Evolutionary conservation across 2,113 vertebrate species (phyloP), one percentile per base, ranked within the genome.

Genomic region (Poeciliopsis prolifica): DNA sequence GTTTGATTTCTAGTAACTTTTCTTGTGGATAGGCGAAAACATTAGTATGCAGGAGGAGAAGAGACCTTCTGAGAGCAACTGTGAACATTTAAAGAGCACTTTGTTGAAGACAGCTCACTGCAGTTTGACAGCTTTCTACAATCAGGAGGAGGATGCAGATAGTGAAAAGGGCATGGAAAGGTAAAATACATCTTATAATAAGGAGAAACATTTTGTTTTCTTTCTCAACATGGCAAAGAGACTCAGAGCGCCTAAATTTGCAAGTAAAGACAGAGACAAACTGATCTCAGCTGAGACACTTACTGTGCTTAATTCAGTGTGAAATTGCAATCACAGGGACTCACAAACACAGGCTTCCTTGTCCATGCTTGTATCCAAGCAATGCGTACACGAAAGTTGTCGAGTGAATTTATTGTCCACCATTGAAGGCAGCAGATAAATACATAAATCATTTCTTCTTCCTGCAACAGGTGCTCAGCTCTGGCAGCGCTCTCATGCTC

Each of bases 251-350:
- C 66, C 76, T 86, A 54, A 60, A 86, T 90, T 82, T 86, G 80
- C 81, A 81, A 83, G 78, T 85, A 63, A 51, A 75, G 35, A 37
- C 65, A 65, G 78, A 81, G 67, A 71, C 62, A 69, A 86, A 72
- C 54, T 4, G 24, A 72, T 77, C 81, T 77, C 71, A 31, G 62
- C 75, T 69, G 83, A 82, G 85, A 87, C 77, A 76, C 73, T 78
- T 26, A 74, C 74, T 42, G 61, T 61, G 88, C 61, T 86, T 84
- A 89, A 90, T 89, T 91, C 79, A 74, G 86, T 81, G 87, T 90
- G 86, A 93, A 91, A 88, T 88, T 86, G 44, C 73, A 77, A 65
- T 26, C 13, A 1, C 65, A 35, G 10, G 11, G 33, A 80, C 65
- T 62, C 44, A 44, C 44, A 75, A 28, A 48, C 51, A 17, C 61